Conservation (phyloP, 2,113 vertebrate species). For the Sceloporus undulatus region DNA sequence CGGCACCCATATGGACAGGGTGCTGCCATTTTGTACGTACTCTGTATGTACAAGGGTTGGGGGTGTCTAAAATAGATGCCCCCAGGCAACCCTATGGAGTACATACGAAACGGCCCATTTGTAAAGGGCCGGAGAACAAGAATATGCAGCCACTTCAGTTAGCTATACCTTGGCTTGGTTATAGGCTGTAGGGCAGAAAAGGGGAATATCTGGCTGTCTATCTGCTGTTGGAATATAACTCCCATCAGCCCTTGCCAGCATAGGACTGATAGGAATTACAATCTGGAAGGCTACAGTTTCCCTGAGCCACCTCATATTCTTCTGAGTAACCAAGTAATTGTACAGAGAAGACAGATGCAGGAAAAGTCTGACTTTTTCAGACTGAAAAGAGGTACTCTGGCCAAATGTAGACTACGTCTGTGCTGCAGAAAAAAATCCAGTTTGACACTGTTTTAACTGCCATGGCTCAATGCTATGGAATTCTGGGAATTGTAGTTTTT, state of each 20-base stretch:
- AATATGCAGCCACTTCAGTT: neutral
- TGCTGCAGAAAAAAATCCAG: no score
- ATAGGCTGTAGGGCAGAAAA: neutral
- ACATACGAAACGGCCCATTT: no score
- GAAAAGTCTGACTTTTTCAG: neutral
- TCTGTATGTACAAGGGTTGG: no score
- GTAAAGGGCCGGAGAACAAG: no score
- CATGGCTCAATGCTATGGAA: no score
- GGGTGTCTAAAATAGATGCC: no score
- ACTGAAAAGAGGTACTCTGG: neutral
- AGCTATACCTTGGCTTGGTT: neutral
- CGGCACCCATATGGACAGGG: no score
- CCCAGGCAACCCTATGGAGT: no score
- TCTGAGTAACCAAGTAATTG: neutral
- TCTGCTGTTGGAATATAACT: neutral
- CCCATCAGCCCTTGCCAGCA: neutral
- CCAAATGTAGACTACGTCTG: neutral
- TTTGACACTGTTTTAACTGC: no score
- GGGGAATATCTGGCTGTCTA: neutral
- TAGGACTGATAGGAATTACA: no score
- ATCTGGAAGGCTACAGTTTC: neutral
- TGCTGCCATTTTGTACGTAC: no score
- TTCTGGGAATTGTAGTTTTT: no score
- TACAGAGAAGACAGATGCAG: neutral
- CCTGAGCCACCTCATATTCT: neutral